Evolutionary conservation across 2,113 vertebrate genomes (phyloP).

Genomic region (Plestiodon gilberti): DNA sequence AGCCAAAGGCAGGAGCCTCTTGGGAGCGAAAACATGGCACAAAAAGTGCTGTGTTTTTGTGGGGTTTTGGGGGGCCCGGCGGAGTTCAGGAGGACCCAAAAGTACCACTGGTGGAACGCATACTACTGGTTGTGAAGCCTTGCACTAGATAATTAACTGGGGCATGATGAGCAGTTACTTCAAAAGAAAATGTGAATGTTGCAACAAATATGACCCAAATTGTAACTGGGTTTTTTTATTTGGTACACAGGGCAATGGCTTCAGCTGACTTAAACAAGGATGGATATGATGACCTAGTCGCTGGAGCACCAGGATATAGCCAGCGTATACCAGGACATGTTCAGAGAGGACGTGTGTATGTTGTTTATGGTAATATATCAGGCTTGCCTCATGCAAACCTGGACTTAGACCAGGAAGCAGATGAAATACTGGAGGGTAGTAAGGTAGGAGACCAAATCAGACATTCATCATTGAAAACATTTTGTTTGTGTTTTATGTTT

Average conservation of each 20-base stretch:
- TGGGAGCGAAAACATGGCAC: no score
- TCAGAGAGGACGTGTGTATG: slow-evolving; percentile 77
- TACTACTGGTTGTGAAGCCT: no score
- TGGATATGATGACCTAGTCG: slow-evolving; percentile 73
- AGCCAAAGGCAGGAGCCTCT: no score
- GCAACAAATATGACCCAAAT: neutral
- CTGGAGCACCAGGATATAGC: slow-evolving; percentile 79
- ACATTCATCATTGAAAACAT: neutral
- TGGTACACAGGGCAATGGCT: slow-evolving; percentile 69
- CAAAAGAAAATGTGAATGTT: neutral
- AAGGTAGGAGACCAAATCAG: slow-evolving; percentile 62
- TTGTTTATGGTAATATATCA: slow-evolving; percentile 70
- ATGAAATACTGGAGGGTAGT: slow-evolving; percentile 70
- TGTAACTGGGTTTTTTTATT: neutral
- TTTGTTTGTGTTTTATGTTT: slow-evolving; percentile 14
- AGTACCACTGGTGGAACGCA: neutral
- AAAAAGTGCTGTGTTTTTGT: no score
- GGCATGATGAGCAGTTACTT: neutral
- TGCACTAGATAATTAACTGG: neutral
- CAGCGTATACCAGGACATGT: slow-evolving; percentile 44
- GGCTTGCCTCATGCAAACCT: slow-evolving; percentile 73
- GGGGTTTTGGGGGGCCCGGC: no score
- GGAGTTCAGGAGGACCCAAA: no score
- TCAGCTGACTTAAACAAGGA: slow-evolving; percentile 79
- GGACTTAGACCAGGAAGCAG: slow-evolving; percentile 75